Evolutionary conservation across 2,113 vertebrate genomes (phyloP), one percentile per base, ranked within the genome.

Genomic region (Indicator indicator): DNA sequence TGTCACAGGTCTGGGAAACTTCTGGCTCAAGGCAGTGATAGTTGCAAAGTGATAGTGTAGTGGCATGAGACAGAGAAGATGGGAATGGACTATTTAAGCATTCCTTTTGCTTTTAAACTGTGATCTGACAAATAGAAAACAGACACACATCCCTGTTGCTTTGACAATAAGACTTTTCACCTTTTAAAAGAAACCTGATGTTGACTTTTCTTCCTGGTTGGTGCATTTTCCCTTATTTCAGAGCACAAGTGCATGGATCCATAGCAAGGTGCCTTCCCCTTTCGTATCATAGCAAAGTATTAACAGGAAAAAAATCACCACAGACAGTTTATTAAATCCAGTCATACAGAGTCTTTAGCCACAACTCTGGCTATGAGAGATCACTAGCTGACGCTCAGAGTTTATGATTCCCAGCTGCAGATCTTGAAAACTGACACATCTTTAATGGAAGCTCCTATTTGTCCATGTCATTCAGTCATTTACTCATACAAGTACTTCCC

Each of bases 381-480:
- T 50, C 0, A 0, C 23, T 4, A 3, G 3, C 54, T 56, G 44
- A 1, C n/a, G 82, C 14, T 65, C 32, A 24, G 16, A 10, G 5
- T 55, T 89, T 63, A 19, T 0, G 0, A 54, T 21, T 18, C 40
- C 8, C 40, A 27, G 27, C 28, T 52, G 16, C 12, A 81, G 38
- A 26, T 46, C 33, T 64, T 69, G 36, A 58, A 24, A 36, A 40
- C 15, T 46, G 24, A n/a, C 24, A 20, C 6, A 9, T 28, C n/a
- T 75, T 73, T 77, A 71, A 56, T 24, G n/a, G 26, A 74, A 33
- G 17, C 15, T 77, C 40, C 11, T 72, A 0, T 69, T 74, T 85
- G 5, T 76, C 10, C 16, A n/a, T 38, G 13, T 20, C 8, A 42
- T 80, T 58, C 18, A 74, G 21, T 54, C 30, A 59, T 75, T 75